Percentiles rank a stretch among this genome's conserved stretches.
These are phyloP conservation scores for Condylostylus longicornis DNA, from an alignment of 1,140 invertebrate genomes.

Conservation along the genomic window DNA sequence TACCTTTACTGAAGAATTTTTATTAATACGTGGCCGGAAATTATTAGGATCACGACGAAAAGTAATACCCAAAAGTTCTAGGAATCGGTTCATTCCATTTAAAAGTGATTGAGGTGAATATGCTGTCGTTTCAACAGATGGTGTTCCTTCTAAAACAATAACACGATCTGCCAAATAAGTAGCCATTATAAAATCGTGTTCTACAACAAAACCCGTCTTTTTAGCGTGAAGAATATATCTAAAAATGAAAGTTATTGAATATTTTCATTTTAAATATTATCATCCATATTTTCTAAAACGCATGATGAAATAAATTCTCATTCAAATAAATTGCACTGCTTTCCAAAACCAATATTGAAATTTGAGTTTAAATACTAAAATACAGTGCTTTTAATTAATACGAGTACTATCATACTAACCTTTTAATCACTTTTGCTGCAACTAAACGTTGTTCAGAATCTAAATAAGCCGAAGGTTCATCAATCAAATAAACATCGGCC, in stretches of 20 bases:
- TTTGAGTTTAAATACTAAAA: no score
- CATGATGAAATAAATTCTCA: no score
- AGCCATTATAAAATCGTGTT: constrained; percentile 99
- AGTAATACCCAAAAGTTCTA: constrained; percentile 92
- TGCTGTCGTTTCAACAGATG: constrained; percentile 76
- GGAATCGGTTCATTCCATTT: constrained; percentile 96
- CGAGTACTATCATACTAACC: constrained; percentile 37
- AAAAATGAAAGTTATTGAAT: no score
- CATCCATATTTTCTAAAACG: no score
- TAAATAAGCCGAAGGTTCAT: constrained; percentile 97
- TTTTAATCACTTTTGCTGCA: constrained; percentile 97
- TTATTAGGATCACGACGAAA: constrained; percentile 98
- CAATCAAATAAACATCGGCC: constrained; percentile 97
- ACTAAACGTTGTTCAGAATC: constrained; percentile 99
- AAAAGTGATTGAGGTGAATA: constrained; percentile 86
- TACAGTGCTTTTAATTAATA: not conserved
- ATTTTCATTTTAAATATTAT: no score
- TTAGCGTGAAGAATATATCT: constrained; percentile 98
- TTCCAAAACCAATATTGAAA: no score
- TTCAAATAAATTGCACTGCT: no score
- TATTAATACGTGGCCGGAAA: constrained; percentile 96
- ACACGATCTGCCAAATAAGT: constrained; percentile 98
- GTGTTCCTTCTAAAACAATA: constrained; percentile 93
- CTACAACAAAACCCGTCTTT: constrained; percentile 98
- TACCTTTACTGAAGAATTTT: constrained; percentile 88